Percentiles rank a stretch among this genome's conserved stretches.
These are phyloP conservation scores for Eleginops maclovinus DNA, from an alignment of 2,113 vertebrate species.

Conservation along the genomic window DNA sequence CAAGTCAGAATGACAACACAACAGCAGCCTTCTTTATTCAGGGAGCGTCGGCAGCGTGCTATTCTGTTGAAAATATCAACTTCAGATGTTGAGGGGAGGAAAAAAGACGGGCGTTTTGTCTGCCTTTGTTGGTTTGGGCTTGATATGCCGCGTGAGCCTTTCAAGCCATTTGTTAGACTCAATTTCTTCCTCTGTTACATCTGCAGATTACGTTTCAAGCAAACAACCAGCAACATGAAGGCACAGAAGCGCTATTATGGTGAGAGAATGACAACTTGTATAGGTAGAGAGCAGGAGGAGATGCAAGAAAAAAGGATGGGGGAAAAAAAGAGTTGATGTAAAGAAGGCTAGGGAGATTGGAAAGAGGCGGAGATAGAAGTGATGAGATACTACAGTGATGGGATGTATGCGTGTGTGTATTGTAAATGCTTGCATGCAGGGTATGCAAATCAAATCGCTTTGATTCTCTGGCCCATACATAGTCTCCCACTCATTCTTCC, in stretches of 20 bases:
- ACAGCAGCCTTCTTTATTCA: slow-evolving; percentile 76
- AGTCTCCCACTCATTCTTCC: slow-evolving; percentile 45
- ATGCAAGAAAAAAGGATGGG: slow-evolving; percentile 47
- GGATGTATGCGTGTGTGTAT: slow-evolving; percentile 57
- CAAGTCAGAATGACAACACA: slow-evolving; percentile 82
- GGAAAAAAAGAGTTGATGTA: slow-evolving; percentile 56
- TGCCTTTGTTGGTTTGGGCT: slow-evolving; percentile 80
- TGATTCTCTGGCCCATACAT: slow-evolving; percentile 62
- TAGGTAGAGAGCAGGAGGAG: slow-evolving; percentile 55
- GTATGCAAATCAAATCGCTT: slow-evolving; percentile 71
- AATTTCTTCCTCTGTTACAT: slow-evolving; percentile 81
- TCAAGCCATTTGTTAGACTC: slow-evolving; percentile 85
- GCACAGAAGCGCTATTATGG: slow-evolving; percentile 66
- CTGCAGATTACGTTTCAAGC: slow-evolving; percentile 82
- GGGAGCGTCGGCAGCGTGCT: slow-evolving; percentile 62
- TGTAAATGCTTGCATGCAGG: slow-evolving; percentile 57
- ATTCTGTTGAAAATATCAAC: slow-evolving; percentile 83
- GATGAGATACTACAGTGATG: slow-evolving; percentile 69
- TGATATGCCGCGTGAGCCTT: slow-evolving; percentile 81
- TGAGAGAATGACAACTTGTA: slow-evolving; percentile 74
- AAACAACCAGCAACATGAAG: slow-evolving; percentile 78
- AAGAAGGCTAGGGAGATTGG: slow-evolving; percentile 65
- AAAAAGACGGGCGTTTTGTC: slow-evolving; percentile 80
- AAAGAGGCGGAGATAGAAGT: slow-evolving; percentile 69
- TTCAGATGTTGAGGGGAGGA: slow-evolving; percentile 78